Percentiles rank a stretch among this genome's conserved stretches.
These are phyloP conservation scores for Thecophora atra DNA, from an alignment of 2,888 invertebrate species.

Conservation along the genomic window DNA sequence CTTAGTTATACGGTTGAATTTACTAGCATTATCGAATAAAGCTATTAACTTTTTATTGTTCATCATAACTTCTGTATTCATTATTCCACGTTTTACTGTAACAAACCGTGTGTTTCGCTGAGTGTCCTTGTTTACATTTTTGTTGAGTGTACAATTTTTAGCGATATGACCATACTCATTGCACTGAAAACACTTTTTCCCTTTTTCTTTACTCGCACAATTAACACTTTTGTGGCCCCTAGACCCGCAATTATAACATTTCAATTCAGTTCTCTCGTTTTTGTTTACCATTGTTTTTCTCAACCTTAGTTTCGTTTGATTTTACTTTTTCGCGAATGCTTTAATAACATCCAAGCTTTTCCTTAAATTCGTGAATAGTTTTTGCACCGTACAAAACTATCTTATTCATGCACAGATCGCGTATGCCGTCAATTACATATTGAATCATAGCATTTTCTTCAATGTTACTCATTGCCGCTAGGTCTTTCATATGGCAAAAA, in stretches of 20 bases:
- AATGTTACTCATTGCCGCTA: slow-evolving; percentile 55
- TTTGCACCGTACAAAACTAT: neutral
- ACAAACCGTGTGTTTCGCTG: slow-evolving; percentile 3
- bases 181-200: slow-evolving; percentile 1
- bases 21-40: neutral
- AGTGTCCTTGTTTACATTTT: neutral
- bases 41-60: neutral
- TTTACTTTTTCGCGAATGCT: neutral
- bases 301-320: no score
- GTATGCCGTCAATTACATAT: slow-evolving; percentile 60
- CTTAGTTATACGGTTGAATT: neutral
- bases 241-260: no score
- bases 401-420: no score
- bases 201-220: neutral
- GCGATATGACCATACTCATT: neutral
- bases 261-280: no score
- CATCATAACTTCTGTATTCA: neutral
- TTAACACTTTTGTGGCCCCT: neutral
- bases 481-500: slow-evolving; percentile 57
- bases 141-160: neutral
- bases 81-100: slow-evolving; percentile 2
- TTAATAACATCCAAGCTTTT: neutral
- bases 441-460: slow-evolving; percentile 57
- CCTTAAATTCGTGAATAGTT: neutral
- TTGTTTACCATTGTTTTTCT: no score